phyloP scores from a whole-genome alignment of 1,140 invertebrate genomes.

The Spodoptera frugiperda region DNA sequence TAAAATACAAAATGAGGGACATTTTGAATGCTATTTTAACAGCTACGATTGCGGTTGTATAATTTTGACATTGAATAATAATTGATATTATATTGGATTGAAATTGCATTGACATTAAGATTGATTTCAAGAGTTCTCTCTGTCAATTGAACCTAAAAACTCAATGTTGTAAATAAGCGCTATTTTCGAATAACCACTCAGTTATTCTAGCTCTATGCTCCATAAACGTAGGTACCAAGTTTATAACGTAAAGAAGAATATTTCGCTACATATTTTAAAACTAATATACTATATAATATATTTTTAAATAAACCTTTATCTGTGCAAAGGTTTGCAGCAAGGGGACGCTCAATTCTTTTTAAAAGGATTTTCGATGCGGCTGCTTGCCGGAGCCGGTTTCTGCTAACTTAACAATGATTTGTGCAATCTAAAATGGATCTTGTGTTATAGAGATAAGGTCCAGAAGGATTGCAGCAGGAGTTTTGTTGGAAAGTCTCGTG shows the following conservation, averaged over 20 bases:
- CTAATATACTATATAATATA: conserved; percentile 36
- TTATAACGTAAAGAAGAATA: conserved; percentile 6
- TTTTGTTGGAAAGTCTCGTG: conserved; percentile 43
- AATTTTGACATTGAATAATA: too few relatives aligned
- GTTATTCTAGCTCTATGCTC: background rate
- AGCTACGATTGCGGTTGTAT: too few relatives aligned
- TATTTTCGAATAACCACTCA: background rate
- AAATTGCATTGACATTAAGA: too few relatives aligned
- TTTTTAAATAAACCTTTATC: conserved; percentile 49
- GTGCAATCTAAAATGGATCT: conserved; percentile 33
- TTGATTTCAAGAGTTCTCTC: too few relatives aligned
- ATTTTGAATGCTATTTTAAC: too few relatives aligned
- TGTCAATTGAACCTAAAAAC: too few relatives aligned
- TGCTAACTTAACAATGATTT: conserved; percentile 35
- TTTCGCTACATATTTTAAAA: conserved; percentile 20
- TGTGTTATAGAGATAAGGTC: conserved; percentile 15
- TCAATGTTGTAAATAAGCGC: too few relatives aligned
- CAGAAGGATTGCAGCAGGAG: background rate
- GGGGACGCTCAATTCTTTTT: conserved; percentile 46
- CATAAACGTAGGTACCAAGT: background rate
- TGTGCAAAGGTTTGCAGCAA: conserved; percentile 44
- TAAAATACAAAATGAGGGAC: too few relatives aligned
- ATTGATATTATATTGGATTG: too few relatives aligned
- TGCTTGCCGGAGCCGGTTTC: conserved; percentile 44
- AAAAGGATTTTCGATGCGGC: conserved; percentile 46